Conservation (phyloP, 2,797 vertebrate genomes). For the Parauchenoglanis punctatus region DNA sequence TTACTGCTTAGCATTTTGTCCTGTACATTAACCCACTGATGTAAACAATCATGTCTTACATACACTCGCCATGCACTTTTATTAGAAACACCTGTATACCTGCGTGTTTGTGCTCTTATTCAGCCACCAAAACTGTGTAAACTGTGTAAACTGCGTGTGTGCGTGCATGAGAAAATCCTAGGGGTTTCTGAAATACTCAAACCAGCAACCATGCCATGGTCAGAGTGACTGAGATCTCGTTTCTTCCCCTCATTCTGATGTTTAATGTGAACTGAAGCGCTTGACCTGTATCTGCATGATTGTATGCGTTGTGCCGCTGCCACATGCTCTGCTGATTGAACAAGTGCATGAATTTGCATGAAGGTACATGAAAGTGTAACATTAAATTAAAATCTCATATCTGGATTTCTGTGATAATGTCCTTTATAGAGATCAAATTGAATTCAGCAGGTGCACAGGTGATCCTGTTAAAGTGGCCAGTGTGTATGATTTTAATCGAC, state of each 20-base stretch:
- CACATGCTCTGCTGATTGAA: neutral
- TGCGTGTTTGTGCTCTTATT: neutral
- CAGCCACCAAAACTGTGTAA: neutral
- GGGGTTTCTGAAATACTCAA: neutral
- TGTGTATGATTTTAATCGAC: conserved; percentile 4
- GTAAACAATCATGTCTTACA: neutral
- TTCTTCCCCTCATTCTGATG: neutral
- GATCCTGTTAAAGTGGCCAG: conserved; percentile 2
- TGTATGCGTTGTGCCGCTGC: neutral
- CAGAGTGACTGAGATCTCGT: too few relatives aligned
- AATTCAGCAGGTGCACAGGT: neutral
- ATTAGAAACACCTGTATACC: neutral
- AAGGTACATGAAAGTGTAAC: neutral
- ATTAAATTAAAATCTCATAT: neutral
- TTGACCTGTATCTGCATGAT: neutral
- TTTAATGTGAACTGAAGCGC: neutral
- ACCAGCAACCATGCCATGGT: too few relatives aligned
- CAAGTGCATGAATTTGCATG: neutral
- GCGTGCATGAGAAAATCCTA: neutral
- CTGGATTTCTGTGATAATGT: neutral
- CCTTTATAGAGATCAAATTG: too few relatives aligned
- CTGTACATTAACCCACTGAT: neutral
- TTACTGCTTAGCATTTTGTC: neutral
- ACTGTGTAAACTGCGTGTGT: neutral
- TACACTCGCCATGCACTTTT: neutral